A percentile compares a stretch with the other conserved stretches of the same genome.
These are phyloP conservation scores for Metalampra italica DNA, from an alignment of 2,888 invertebrate species.

Conservation along the genomic window DNA sequence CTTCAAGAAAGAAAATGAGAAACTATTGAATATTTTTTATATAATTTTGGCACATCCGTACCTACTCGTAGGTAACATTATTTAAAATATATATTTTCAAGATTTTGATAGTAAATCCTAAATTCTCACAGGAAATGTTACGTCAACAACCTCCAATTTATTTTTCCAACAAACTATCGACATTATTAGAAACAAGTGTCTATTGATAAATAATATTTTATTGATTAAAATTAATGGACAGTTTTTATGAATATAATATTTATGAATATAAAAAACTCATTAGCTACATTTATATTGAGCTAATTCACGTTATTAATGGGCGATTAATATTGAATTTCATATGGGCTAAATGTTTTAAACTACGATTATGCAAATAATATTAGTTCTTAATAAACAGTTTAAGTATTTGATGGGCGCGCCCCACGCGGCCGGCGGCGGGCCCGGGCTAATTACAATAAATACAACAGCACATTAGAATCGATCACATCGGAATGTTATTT, in stretches of 20 bases:
- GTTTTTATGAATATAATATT: background rate
- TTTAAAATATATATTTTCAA: no score
- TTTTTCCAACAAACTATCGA: no score
- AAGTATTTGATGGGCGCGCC: conserved; percentile 56
- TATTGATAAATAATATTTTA: conserved; percentile 6
- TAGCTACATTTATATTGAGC: conserved; percentile 47
- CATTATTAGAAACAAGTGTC: background rate
- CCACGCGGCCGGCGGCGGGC: conserved; percentile 32
- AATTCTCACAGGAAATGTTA: no score
- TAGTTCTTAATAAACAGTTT: conserved; percentile 73
- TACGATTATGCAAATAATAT: conserved; percentile 75
- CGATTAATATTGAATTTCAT: conserved; percentile 73
- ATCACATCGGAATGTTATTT: conserved; percentile 70
- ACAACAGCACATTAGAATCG: conserved; percentile 71
- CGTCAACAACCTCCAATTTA: no score
- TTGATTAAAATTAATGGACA: conserved; percentile 13
- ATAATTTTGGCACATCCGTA: no score
- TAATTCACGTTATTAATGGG: conserved; percentile 66
- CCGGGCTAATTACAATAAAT: conserved; percentile 70
- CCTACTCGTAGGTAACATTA: no score
- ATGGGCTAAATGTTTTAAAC: conserved; percentile 56
- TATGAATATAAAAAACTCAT: conserved; percentile 10
- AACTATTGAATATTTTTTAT: no score
- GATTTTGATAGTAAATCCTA: no score
- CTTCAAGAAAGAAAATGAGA: no score